Conservation (phyloP, 2,888 invertebrate species). For the Drosophila greeni region DNA sequence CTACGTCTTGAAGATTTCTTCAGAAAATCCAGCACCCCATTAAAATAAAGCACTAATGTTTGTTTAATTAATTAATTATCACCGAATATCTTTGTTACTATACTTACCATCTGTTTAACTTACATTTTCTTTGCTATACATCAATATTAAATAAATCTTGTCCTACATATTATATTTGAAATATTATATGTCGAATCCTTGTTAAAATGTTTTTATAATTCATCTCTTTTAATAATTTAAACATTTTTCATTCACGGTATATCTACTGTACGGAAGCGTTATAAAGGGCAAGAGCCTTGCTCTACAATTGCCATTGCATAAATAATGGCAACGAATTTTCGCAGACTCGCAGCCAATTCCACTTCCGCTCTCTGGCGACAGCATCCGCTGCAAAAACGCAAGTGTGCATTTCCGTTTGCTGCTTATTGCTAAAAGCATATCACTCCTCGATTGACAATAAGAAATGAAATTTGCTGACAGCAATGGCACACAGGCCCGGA, state of each 20-base stretch:
- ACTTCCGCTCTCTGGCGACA: slow-evolving; percentile 36
- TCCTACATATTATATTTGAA: not conserved
- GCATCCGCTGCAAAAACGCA: slow-evolving; percentile 38
- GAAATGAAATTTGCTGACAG: slow-evolving; percentile 52
- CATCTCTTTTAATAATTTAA: not conserved
- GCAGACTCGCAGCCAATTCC: slow-evolving; percentile 48
- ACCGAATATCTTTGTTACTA: too few species aligned
- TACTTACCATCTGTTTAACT: too few species aligned
- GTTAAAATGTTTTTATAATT: not conserved
- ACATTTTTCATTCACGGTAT: not conserved
- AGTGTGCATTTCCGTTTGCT: slow-evolving; percentile 60
- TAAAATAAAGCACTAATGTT: too few species aligned
- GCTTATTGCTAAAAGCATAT: slow-evolving; percentile 55
- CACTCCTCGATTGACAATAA: slow-evolving; percentile 58
- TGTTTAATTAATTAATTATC: not conserved
- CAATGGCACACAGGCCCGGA: slow-evolving; percentile 28
- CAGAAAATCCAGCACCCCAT: too few species aligned
- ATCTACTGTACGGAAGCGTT: slow-evolving; percentile 1
- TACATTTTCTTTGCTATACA: not conserved
- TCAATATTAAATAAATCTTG: not conserved
- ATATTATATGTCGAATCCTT: not conserved
- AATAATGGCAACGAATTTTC: slow-evolving; percentile 51
- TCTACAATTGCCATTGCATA: slow-evolving; percentile 48
- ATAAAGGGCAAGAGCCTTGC: slow-evolving; percentile 9
- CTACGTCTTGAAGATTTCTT: too few species aligned